Evolutionary conservation across 2,797 vertebrate genomes (phyloP), one percentile per base, ranked within the genome.

Genomic region (Schizothorax lantsangensis): DNA sequence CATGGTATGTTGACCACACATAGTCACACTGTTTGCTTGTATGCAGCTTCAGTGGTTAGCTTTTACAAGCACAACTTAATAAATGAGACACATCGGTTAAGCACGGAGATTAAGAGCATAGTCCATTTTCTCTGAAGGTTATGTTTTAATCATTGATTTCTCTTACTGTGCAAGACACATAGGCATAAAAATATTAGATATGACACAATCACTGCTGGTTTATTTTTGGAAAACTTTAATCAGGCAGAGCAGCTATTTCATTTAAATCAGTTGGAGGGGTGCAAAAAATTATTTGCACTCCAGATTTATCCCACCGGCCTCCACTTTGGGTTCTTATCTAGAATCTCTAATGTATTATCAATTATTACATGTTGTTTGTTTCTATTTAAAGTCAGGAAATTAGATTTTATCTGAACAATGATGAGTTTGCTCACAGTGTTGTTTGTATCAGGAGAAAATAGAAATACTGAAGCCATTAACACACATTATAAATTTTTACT

Each of bases 301-400:
- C 33, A 14, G 5, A 12, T 33, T 36, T 77, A 5, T 30, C 45
- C 7, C 47, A 52, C 45, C 2, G 2, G 26, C 10, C 0, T 2
- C 23, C 23, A 59, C 33, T 79, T 17, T 40, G 12, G 23, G 3
- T 43, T 17, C 36, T 79, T 40, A 74, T 74, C 43, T 30, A 59
- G 33, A 7, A 21, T 59, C 80, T 72, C 49, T 54, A 14, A 40
- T 23, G 3, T 33, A 71, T 72, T 57, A 83, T 30, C 19, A 4
- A 54, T 81, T 69, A 69, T 69, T 71, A n/a, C 33, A 49, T n/a
- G n/a, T 59, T 59, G 23, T 73, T 83, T 59, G 69, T 73, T 73
- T 43, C 81, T 17, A 5, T 83, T 30, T 73, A 83, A 73, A 2
- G 68, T 71, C 23, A 72, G 15, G 15, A 83, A 68, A 47, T 66